Evolutionary conservation across 2,888 invertebrate species (phyloP).

Genomic region (Trissoscelio sp.): DNA sequence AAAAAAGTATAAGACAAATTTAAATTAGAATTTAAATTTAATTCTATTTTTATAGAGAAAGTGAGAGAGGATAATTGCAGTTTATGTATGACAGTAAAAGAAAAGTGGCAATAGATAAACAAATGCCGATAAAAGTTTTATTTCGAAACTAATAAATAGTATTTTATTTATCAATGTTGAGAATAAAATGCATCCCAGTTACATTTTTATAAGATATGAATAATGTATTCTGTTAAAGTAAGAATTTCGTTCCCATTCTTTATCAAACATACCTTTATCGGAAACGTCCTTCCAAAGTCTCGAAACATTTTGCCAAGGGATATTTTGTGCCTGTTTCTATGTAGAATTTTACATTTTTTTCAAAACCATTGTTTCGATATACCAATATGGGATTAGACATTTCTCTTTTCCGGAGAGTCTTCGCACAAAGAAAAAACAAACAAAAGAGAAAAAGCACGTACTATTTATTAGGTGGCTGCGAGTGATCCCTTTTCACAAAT

Average conservation of each 20-base stretch:
- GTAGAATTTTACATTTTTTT: constrained; percentile 48
- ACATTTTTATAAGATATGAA: constrained; percentile 49
- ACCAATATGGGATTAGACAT: constrained; percentile 52
- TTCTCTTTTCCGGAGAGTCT: constrained; percentile 17
- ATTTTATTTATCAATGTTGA: constrained; percentile 37
- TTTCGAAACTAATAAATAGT: constrained; percentile 2
- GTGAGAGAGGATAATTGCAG: too few relatives aligned
- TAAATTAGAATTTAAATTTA: too few relatives aligned
- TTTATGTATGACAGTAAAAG: background rate
- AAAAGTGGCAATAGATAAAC: background rate
- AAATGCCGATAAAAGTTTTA: constrained; percentile 1
- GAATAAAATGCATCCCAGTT: constrained; percentile 31
- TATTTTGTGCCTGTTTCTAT: too few relatives aligned
- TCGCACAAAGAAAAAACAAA: too few relatives aligned
- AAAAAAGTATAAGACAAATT: too few relatives aligned
- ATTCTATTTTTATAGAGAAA: too few relatives aligned
- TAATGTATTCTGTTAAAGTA: constrained; percentile 56
- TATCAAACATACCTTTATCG: constrained; percentile 50
- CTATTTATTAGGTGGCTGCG: constrained; percentile 25
- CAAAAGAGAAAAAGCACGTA: too few relatives aligned
- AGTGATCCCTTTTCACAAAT: background rate
- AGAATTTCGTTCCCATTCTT: constrained; percentile 52
- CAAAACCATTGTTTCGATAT: constrained; percentile 45
- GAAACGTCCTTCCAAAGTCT: constrained; percentile 58
- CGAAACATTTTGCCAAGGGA: constrained; percentile 38